phyloP scores from a whole-genome alignment of 2,797 vertebrate genomes.

The Notolepis coatsorum region DNA sequence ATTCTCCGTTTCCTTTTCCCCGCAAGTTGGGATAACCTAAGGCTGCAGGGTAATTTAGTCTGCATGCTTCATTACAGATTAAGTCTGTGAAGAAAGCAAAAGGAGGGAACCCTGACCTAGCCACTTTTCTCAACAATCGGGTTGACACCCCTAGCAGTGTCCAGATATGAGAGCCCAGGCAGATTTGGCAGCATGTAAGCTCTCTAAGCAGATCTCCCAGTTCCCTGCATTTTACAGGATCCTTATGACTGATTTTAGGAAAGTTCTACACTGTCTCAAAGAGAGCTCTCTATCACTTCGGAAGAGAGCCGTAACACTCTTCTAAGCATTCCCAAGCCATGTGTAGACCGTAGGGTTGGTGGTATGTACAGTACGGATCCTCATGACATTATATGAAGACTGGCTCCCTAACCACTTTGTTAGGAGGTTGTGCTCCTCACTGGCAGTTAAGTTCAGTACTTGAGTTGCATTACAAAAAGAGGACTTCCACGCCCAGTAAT shows the following conservation, averaged over 20 bases:
- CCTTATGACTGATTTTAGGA: neutral
- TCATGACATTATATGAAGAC: neutral
- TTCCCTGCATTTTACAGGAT: neutral
- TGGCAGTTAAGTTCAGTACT: neutral
- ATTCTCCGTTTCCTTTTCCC: too few species aligned
- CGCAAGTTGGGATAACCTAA: too few species aligned
- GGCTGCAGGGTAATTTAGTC: too few species aligned
- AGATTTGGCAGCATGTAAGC: neutral
- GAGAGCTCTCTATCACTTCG: neutral
- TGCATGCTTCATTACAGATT: neutral
- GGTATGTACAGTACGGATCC: neutral
- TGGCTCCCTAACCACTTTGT: neutral
- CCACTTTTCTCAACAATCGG: neutral
- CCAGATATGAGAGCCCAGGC: neutral
- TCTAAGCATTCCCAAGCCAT: neutral
- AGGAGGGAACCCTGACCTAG: too few species aligned
- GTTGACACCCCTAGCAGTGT: neutral
- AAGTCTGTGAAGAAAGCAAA: too few species aligned
- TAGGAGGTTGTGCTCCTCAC: neutral
- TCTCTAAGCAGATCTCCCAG: neutral
- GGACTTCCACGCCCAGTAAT: too few species aligned
- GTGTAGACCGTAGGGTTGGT: too few species aligned
- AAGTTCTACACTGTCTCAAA: neutral
- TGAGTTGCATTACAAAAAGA: too few species aligned
- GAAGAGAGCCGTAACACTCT: constrained; percentile 1